These are phyloP conservation scores for Herpailurus yagouaroundi DNA, from an alignment of 2,113 vertebrate species.

Conservation along the genomic window DNA sequence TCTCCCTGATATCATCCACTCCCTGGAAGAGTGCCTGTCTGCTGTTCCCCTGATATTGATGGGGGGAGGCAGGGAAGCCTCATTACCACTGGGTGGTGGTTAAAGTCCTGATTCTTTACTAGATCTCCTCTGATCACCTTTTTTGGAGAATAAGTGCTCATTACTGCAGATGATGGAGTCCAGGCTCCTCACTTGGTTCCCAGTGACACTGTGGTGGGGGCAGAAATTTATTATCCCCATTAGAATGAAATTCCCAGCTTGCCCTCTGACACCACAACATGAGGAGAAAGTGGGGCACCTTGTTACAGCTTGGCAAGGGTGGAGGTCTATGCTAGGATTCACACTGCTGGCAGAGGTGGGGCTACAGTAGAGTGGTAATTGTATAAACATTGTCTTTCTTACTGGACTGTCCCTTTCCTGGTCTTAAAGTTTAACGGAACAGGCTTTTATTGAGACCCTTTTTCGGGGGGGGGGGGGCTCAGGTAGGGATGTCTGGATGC, in stretches of 20 bases:
- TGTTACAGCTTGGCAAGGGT: not conserved
- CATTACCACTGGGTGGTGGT: not conserved
- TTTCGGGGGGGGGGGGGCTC: not conserved
- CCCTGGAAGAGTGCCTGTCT: not conserved
- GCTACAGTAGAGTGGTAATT: not conserved
- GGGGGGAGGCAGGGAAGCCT: no score
- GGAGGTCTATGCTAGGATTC: not conserved
- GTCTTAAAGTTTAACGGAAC: not conserved
- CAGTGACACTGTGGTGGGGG: accelerated
- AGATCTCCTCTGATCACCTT: not conserved
- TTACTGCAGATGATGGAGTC: not conserved
- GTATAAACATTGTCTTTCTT: not conserved
- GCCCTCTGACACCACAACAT: not conserved
- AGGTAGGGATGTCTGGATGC: not conserved
- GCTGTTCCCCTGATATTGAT: no score
- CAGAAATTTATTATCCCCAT: not conserved
- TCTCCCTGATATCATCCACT: not conserved
- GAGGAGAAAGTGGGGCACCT: not conserved
- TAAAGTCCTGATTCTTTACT: not conserved
- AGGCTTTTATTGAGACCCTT: not conserved
- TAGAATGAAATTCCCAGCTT: not conserved
- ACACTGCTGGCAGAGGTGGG: not conserved
- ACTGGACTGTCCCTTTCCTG: not conserved
- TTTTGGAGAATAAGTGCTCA: not conserved
- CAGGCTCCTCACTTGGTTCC: not conserved